Base-by-base conservation (phyloP, 1,140 invertebrate species). In the Portunus trituberculatus region DNA sequence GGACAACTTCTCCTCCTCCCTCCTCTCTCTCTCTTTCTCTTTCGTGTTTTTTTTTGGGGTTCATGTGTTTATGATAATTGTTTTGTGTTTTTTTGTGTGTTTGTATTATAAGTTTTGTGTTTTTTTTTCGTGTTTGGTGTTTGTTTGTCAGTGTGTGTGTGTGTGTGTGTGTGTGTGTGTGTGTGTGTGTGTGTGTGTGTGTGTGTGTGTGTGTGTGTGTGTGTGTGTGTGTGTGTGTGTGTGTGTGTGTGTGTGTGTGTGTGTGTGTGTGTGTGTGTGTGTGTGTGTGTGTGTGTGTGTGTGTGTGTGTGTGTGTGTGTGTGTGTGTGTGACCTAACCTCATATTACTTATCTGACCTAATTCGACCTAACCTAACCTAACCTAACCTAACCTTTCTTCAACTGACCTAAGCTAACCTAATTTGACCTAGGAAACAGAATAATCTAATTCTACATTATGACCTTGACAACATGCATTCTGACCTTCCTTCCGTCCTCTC, bases 191-290 rank as follows among this genome's bases (percentile, higher is more conserved):
- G 59, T 76, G 59, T 76, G 59, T 76, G 59, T 76, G 59, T 76
- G 59, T 76, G 59, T 76, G 59, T 76, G 59, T 76, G 59, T 76
- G 59, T 76, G 59, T 76, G 59, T 76, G 59, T 76, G 20, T 76
- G 7, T 76, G 20, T 76, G 59, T 76, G 59, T 25, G 59, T 76
- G 59, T 76, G 20, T 76, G 59, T 76, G 20, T 76, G 59, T 14
- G 4, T 76, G 67, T 76, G 20, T n/a, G 67, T 76, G 20, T 76
- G 67, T 76, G n/a, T 76, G 67, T 76, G 6, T 76, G 16, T n/a
- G 6, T 76, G 67, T 76, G n/a, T 76, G 67, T 76, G 67, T 76
- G 67, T 76, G n/a, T 76, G 67, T 76, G 20, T 76, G 52, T 59
- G 52, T 59, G 52, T 59, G 52, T 59, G 52, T 59, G 52, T 59